Evolutionary conservation across 2,888 invertebrate genomes (phyloP), one percentile per base, ranked within the genome.

Genomic region (Sericinus montela): DNA sequence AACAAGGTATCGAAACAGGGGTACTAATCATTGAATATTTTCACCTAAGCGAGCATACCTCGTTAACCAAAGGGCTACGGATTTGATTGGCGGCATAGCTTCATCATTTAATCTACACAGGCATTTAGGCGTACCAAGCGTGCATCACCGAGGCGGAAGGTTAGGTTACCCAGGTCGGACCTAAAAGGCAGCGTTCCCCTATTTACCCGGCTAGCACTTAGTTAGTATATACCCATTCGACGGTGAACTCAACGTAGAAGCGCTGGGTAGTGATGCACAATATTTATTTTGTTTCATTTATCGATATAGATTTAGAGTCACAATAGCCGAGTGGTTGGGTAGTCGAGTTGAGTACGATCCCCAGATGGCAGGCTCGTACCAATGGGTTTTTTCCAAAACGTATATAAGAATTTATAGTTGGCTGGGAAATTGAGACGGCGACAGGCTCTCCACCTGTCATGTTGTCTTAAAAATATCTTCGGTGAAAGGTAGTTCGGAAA

Each of bases 131-230:
- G 59, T 57, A 52, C 54, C 56, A 49, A 48, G 54, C 54, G 39
- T 45, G 50, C 45, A 47, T 45, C 54, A 51, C 39, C 54, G 55
- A 59, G 59, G 57, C 58, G 55, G 54, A 54, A 60, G 60, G 57
- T 62, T 65, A 64, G 69, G 60, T 62, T 57, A 55, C 60, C 62
- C 59, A 59, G 71, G 72, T 67, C 69, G 66, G 70, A 69, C 73
- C 79, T 78, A 74, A 81, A 80, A 78, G 80, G 75, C 76, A 62
- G 71, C 72, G 58, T 60, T 64, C 69, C 69, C 68, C 68, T 78
- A 82, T 83, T 59, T 82, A 82, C 79, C 58, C 59, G 54, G 43
- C 56, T 45, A 48, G 67, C 70, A 80, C 62, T 79, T 80, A 76
- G 63, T 56, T 58, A 50, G 59, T 68, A 75, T 75, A 62, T 78